Evolutionary conservation across 2,113 vertebrate species (phyloP), one percentile per base, ranked within the genome.

Genomic region (Stictonetta naevosa): DNA sequence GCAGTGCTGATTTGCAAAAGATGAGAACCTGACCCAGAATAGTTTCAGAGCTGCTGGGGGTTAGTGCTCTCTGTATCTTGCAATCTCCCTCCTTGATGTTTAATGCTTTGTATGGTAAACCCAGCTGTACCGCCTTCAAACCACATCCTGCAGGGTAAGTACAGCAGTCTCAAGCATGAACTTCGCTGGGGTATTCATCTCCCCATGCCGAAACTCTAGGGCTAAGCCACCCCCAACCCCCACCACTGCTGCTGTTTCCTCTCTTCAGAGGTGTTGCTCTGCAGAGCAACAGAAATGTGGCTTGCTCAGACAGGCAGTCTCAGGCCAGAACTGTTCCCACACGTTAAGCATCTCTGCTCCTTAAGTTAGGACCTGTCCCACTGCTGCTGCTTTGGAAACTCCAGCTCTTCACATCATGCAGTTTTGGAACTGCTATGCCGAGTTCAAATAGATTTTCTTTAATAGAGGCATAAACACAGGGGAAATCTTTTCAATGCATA

Each of bases 141-240:
- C 96, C 96, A 29, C 96, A 96, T 97, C 96, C 96, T 97, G 86
- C 40, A 22, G 28, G 60, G 73, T 34, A 46, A 80, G 78, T 38
- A 6, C 26, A 34, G 77, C 42, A 11, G 38, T 9, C 28, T 3
- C 19, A 11, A 26, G 76, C 62, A 5, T 4, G 29, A 29, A 69
- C 36, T 66, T 38, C 3, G 31, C 56, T 21, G 79, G 33, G 33
- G 33, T 11, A n/a, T 21, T 89, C 21, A 1, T 21, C 74, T 33
- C 84, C 22, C 64, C 17, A 3, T 4, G 18, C 85, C 36, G 68
- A 92, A 76, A 76, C 68, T 59, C 33, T 10, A 44, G 91, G 75
- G 71, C 52, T 63, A 77, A 92, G 68, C 91, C 94, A 20, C 66
- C 82, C 80, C 59, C 72, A 10, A 36, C 50, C 58, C 72, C 71